Base-by-base conservation (phyloP, 2,888 invertebrate genomes). In the Argyresthia albistria region DNA sequence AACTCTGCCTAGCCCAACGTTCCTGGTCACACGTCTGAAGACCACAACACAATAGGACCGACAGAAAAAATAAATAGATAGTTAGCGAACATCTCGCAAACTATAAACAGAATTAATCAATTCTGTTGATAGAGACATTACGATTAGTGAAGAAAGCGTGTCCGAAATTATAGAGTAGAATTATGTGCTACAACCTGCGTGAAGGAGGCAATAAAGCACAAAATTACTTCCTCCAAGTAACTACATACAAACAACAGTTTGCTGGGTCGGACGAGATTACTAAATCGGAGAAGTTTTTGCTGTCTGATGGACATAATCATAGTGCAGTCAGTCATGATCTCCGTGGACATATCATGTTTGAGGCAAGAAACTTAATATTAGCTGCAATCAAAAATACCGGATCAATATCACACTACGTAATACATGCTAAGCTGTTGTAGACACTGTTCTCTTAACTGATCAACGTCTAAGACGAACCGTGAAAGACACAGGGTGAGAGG, bases 181-280 rank as follows among this genome's bases (percentile, higher is more conserved):
- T 78, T 75, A 76, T 65, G 62, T 66, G 64, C 60, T 56, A 69
- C 69, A 66, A 76, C 73, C 73, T 66, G 77, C 80, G 71, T 75
- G 76, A 73, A 76, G 62, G 73, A 74, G 63, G 70, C 71, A 77
- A 80, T 80, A 81, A 77, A 73, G 70, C 76, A 76, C 76, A 76
- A 77, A 80, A 82, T 80, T 76, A 75, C 76, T 78, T 79, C 47
- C 47, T 47, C 35, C 10, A 47, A 8, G n/a, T 12, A n/a, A n/a
- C n/a, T n/a, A n/a, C n/a, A n/a, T n/a, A 47, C 35, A 25, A 25
- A 25, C 25, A 25, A 25, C 25, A 25, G 25, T 25, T 25, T 25
- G 25, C 25, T 25, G 25, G 25, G 25, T 25, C 25, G 25, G 6
- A 25, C 25, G 25, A 25, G 25, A 45, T 14, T 45, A 45, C 45